Percentiles rank a stretch among this genome's conserved stretches.
phyloP scores from a whole-genome alignment of 2,113 vertebrate genomes.

The Macquaria ambigua region DNA sequence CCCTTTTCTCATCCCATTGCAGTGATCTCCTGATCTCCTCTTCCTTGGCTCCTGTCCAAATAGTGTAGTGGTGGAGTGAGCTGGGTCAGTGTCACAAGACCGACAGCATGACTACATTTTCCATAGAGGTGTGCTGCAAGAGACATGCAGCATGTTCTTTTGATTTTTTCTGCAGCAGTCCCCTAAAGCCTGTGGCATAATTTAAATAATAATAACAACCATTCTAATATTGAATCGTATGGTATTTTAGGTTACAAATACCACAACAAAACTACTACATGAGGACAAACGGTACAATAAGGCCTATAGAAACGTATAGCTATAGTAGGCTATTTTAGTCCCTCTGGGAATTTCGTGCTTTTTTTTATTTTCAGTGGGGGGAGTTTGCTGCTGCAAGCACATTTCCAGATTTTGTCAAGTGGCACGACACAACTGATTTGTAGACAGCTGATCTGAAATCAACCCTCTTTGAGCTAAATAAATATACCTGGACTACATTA shows the following conservation, averaged over 20 bases:
- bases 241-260: background rate
- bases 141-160: background rate
- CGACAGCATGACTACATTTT: slow-evolving; percentile 78
- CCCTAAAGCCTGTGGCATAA: background rate
- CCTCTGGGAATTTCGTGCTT: background rate
- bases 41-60: slow-evolving; percentile 61
- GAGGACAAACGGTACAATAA: background rate
- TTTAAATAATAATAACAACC: background rate
- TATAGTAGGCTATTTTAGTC: too few relatives aligned
- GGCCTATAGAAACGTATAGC: too few relatives aligned
- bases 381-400: background rate
- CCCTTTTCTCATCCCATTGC: slow-evolving; percentile 50
- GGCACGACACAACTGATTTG: background rate
- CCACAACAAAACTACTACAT: background rate
- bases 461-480: background rate
- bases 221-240: background rate
- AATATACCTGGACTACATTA: slow-evolving; percentile 8
- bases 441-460: background rate
- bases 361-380: background rate
- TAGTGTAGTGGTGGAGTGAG: slow-evolving; percentile 57
- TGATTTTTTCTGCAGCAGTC: background rate
- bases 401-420: background rate
- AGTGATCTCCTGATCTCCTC: slow-evolving; percentile 57
- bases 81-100: slow-evolving; percentile 79
- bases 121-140: slow-evolving; percentile 71